Conservation (phyloP, 2,888 invertebrate genomes). For the Euplexia lucipara region DNA sequence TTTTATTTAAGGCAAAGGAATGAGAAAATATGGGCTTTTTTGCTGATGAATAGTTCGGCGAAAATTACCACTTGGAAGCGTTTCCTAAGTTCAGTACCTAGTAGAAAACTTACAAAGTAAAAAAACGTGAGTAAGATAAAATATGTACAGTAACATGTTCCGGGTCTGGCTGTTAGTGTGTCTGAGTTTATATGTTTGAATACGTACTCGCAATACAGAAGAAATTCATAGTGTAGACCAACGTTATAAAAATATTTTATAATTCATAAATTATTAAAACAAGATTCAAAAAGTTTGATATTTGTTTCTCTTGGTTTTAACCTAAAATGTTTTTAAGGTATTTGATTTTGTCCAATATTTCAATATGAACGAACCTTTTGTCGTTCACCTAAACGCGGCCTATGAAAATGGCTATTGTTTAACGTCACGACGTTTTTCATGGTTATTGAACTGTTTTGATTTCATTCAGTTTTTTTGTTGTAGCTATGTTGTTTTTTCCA, state of each 20-base stretch:
- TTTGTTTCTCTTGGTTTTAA: neutral
- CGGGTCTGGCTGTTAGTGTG: too few species aligned
- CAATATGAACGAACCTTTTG: constrained; percentile 1
- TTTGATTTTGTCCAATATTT: neutral
- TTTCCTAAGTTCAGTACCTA: neutral
- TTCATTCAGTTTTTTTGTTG: constrained; percentile 2
- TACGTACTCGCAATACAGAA: too few species aligned
- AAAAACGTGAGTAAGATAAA: too few species aligned
- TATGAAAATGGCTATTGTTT: constrained; percentile 1
- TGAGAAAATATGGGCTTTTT: neutral
- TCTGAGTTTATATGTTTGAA: too few species aligned
- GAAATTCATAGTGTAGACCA: too few species aligned
- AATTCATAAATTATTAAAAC: too few species aligned
- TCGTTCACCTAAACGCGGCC: neutral
- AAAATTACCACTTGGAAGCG: neutral
- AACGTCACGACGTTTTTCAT: constrained; percentile 5
- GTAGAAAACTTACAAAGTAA: too few species aligned
- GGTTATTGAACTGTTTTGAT: constrained; percentile 1
- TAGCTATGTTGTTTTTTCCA: neutral
- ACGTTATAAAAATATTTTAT: too few species aligned
- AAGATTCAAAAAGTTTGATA: too few species aligned
- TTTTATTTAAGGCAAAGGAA: constrained; percentile 2
- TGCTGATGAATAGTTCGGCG: neutral
- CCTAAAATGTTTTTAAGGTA: neutral
- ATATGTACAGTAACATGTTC: too few species aligned